Percentiles rank a stretch among this genome's conserved stretches.
These are phyloP conservation scores for Cydia strobilella DNA, from an alignment of 1,140 invertebrate genomes.

Conservation along the genomic window DNA sequence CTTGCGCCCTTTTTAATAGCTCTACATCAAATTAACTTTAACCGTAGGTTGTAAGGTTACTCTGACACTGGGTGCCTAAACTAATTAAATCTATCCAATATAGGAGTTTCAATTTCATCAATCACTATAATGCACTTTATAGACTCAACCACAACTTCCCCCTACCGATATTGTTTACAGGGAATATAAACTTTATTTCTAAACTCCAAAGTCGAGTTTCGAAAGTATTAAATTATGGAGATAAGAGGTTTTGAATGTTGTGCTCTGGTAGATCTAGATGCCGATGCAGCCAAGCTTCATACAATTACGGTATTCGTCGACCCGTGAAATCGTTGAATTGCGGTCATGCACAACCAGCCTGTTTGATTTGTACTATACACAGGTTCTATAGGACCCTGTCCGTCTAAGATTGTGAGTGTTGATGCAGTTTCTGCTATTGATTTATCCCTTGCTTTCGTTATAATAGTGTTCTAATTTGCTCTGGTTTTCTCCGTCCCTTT, in stretches of 20 bases:
- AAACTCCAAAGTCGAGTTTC: not conserved
- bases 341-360: slow-evolving; percentile 3
- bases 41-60: not conserved
- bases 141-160: not conserved
- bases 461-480: too few relatives aligned
- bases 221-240: not conserved
- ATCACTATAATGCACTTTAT: not conserved
- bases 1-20: too few relatives aligned
- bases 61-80: not conserved
- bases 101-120: not conserved
- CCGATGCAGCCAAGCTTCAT: not conserved
- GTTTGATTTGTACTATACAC: slow-evolving; percentile 10
- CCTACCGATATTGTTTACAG: not conserved
- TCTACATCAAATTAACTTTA: too few relatives aligned
- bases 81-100: not conserved
- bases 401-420: not conserved
- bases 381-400: not conserved
- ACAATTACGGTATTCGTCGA: slow-evolving; percentile 19
- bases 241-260: not conserved
- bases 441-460: too few relatives aligned
- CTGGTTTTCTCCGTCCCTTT: too few relatives aligned
- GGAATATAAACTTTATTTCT: not conserved
- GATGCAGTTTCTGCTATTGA: not conserved
- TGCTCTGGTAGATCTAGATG: not conserved
- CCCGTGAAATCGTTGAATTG: slow-evolving; percentile 17